A percentile compares a stretch with the other conserved stretches of the same genome.
phyloP scores from a whole-genome alignment of 2,113 vertebrate genomes.

The Turdus rufiventris region DNA sequence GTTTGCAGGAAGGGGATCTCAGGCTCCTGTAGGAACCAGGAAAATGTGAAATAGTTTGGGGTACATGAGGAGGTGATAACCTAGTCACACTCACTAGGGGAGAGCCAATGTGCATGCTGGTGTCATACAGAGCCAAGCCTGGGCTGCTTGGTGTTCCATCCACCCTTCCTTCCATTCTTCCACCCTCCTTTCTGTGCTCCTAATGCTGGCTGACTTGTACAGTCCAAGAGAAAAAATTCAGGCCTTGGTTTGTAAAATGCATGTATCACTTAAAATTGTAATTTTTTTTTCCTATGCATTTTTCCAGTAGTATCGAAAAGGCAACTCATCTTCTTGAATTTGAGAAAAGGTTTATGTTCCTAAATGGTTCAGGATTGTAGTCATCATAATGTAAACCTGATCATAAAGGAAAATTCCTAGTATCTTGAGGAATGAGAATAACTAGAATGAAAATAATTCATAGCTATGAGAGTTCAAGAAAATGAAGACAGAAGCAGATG shows the following conservation, averaged over 20 bases:
- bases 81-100: not conserved
- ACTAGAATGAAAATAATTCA: not conserved
- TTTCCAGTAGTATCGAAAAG: not conserved
- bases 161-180: not conserved
- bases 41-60: not conserved
- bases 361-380: not conserved
- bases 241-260: not conserved
- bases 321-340: not conserved
- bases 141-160: not conserved
- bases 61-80: not conserved
- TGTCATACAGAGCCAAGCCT: not conserved
- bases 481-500: not conserved
- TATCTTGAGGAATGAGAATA: not conserved
- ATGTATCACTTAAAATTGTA: not conserved
- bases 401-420: not conserved
- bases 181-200: not conserved
- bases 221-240: not conserved
- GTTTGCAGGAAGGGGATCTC: not conserved
- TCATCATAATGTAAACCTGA: not conserved
- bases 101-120: fast-evolving
- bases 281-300: not conserved
- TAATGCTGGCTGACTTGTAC: not conserved
- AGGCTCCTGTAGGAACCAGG: not conserved
- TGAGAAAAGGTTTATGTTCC: not conserved
- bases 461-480: not conserved